Conservation (phyloP, 2,113 vertebrate genomes). For the Capreolus pygargus region DNA sequence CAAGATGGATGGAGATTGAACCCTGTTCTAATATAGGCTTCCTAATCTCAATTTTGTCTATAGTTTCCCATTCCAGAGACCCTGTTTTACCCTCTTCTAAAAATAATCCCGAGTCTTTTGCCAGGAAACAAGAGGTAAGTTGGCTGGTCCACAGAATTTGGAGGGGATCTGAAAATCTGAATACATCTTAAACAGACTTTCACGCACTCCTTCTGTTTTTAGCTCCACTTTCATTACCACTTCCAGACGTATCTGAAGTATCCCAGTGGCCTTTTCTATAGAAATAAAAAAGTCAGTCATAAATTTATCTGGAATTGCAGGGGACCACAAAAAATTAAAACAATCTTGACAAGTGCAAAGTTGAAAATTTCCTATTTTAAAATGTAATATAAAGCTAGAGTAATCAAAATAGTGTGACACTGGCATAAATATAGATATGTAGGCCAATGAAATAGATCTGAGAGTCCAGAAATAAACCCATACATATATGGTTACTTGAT, state of each 20-base stretch:
- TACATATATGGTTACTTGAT: neutral
- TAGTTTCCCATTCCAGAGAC: neutral
- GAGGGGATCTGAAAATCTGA: neutral
- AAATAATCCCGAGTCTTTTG: neutral
- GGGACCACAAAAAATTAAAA: neutral
- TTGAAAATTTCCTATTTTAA: slow-evolving; percentile 1
- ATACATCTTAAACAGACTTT: neutral
- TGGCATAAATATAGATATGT: neutral
- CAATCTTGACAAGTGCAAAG: neutral
- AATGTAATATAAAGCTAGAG: neutral
- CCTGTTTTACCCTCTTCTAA: neutral
- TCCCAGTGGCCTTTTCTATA: neutral
- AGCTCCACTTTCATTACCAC: neutral
- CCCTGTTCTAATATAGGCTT: neutral
- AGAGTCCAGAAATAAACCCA: neutral
- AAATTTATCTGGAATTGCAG: neutral
- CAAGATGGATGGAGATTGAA: neutral
- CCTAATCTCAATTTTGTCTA: neutral
- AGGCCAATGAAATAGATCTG: neutral
- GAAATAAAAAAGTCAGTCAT: neutral
- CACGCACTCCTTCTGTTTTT: neutral
- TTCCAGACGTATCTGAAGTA: neutral
- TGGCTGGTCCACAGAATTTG: neutral
- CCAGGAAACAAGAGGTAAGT: neutral
- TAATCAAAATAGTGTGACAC: neutral